Evolutionary conservation across 2,888 invertebrate species (phyloP), one percentile per base, ranked within the genome.

Genomic region (Chrysodeixis includens): DNA sequence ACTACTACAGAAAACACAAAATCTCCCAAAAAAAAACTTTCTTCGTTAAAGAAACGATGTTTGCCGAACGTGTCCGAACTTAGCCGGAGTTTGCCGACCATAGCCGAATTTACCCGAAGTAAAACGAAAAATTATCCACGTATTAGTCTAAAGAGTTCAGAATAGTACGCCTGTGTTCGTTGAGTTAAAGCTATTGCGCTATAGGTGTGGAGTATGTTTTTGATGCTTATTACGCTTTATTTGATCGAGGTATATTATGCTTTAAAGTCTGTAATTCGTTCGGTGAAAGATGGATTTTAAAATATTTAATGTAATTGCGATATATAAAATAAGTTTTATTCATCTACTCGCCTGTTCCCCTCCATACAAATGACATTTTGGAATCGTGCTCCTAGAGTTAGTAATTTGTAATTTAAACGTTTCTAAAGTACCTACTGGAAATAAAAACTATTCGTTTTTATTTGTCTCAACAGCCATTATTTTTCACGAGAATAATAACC

Each of bases 21-120:
- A 40, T 40, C 7, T n/a, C 14, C 14, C n/a, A 40, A 40, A 40
- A 40, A 40, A 40, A n/a, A n/a, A 40, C 40, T 40, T 40, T 40
- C 40, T 40, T 40, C n/a, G 40, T 40, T 40, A 40, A 40, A 40
- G 40, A n/a, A 40, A 40, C 40, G 40, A 40, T 40, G 40, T 40
- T 40, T 40, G 40, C 40, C 40, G 40, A 40, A 40, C n/a, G n/a
- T n/a, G n/a, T n/a, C 40, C 40, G 40, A 40, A 40, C 40, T 40
- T 40, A n/a, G 4, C n/a, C 40, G 40, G n/a, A 40, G n/a, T 40
- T 40, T 5, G 4, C n/a, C n/a, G n/a, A 40, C 40, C n/a, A n/a
- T n/a, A n/a, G n/a, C 40, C 40, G 40, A 40, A 40, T n/a, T 40
- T 40, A n/a, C 6, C n/a, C 40, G 40, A 40, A 40, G n/a, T 40